Base-by-base conservation (phyloP, 1,140 invertebrate genomes). In the Teleopsis dalmanni region DNA sequence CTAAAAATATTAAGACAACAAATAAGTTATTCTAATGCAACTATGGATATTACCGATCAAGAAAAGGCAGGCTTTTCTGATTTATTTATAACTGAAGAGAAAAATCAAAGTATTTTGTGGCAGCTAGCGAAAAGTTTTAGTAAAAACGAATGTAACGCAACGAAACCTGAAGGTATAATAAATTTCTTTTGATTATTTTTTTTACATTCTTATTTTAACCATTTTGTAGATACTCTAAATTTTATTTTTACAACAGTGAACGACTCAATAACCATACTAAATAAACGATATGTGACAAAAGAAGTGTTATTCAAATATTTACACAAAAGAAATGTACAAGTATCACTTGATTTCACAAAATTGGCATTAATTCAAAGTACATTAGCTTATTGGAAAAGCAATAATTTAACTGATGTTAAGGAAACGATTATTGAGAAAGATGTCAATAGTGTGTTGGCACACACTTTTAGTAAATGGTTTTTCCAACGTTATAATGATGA, bases 381-480 rank as follows among this genome's bases (percentile, higher is more conserved):
- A 14, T 52, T 72, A 4, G 46, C 70, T 14, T 69, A 60, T 37
- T 77, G 76, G 76, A 61, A 67, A 0, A 27, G 1, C 22, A 21
- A 40, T 11, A 8, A 14, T 18, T 43, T 4, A 16, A 16, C 14
- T 26, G 25, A 13, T 4, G 22, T 23, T 27, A 7, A 29, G 8
- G 8, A 23, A 34, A 25, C 43, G 16, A 23, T 22, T 10, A 13
- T 49, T 26, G 13, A 41, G 13, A 25, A 49, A 21, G 34, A 47
- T 44, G 65, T 64, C 21, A 62, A 75, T 35, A 63, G 76, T 51
- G 25, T 59, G 19, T 58, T 82, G 41, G 76, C 76, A 2, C 55
- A 72, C 27, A 68, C 78, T 48, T 83, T 83, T 64, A 53, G 66
- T 0, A 57, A 70, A 42, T 84, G 81, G 81, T 84, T 81, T 61